These are phyloP conservation scores for Phoxinus dragarum DNA, from an alignment of 2,797 vertebrate genomes.

Conservation along the genomic window DNA sequence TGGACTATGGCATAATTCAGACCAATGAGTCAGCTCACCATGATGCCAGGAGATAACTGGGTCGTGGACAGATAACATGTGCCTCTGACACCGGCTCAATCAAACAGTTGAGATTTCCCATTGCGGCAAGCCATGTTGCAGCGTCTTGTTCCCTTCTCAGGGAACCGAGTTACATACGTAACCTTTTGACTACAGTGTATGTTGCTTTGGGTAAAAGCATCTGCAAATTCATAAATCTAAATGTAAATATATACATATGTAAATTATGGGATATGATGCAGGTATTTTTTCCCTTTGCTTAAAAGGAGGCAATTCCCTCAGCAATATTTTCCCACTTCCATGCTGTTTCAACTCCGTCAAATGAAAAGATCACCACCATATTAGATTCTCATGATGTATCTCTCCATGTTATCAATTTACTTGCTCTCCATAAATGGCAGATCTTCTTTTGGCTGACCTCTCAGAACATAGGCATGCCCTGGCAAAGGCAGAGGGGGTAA, in stretches of 20 bases:
- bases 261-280: slow-evolving; percentile 3
- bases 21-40: no score
- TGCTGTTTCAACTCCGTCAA: slow-evolving; percentile 32
- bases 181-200: neutral
- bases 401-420: slow-evolving; percentile 33
- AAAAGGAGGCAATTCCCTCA: slow-evolving; percentile 19
- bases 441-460: slow-evolving; percentile 29
- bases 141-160: neutral
- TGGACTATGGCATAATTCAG: no score
- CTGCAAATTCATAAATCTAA: neutral
- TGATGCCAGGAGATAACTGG: no score
- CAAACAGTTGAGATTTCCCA: neutral
- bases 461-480: slow-evolving; percentile 24
- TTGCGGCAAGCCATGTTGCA: neutral
- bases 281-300: neutral
- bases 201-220: neutral
- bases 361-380: slow-evolving; percentile 42
- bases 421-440: slow-evolving; percentile 50
- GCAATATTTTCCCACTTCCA: neutral
- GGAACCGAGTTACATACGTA: neutral
- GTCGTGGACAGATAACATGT: neutral
- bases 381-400: slow-evolving; percentile 28
- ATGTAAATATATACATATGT: neutral
- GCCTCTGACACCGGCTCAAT: neutral
- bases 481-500: slow-evolving; percentile 6